A percentile compares a stretch with the other conserved stretches of the same genome.
phyloP scores from a whole-genome alignment of 2,797 vertebrate genomes.

The Coilia nasus region DNA sequence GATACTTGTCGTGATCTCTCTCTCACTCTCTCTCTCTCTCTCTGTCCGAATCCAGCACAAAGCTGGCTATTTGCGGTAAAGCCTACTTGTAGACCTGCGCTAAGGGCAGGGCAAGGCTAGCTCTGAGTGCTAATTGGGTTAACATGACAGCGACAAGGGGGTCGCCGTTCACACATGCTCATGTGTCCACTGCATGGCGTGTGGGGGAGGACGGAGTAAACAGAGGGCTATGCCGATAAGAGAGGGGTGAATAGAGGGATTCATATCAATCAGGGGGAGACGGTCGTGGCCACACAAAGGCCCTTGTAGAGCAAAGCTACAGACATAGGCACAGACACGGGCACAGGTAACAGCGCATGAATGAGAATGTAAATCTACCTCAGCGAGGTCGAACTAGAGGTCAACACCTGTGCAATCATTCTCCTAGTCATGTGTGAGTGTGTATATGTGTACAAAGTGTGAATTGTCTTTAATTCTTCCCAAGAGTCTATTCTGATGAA shows the following conservation, averaged over 20 bases:
- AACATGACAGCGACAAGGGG: background rate
- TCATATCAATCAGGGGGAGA: background rate
- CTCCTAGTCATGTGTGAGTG: constrained; percentile 43
- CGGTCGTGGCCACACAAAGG: background rate
- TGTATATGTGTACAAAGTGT: background rate
- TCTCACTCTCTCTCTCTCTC: background rate
- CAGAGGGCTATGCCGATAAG: background rate
- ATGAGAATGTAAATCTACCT: constrained; percentile 24
- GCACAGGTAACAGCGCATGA: background rate
- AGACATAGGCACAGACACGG: background rate
- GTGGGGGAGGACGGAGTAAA: background rate
- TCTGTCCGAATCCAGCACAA: background rate
- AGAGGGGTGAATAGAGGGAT: background rate
- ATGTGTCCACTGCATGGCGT: background rate
- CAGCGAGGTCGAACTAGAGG: background rate
- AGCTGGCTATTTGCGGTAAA: constrained; percentile 2
- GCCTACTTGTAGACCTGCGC: background rate
- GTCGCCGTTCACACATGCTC: background rate
- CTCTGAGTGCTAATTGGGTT: background rate
- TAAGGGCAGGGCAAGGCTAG: background rate
- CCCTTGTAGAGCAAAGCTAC: background rate
- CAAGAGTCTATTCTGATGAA: background rate
- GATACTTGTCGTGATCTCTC: background rate
- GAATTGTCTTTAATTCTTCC: background rate
- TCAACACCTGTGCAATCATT: constrained; percentile 18